Conservation (phyloP, 2,888 invertebrate genomes). For the Plebejus melissa region DNA sequence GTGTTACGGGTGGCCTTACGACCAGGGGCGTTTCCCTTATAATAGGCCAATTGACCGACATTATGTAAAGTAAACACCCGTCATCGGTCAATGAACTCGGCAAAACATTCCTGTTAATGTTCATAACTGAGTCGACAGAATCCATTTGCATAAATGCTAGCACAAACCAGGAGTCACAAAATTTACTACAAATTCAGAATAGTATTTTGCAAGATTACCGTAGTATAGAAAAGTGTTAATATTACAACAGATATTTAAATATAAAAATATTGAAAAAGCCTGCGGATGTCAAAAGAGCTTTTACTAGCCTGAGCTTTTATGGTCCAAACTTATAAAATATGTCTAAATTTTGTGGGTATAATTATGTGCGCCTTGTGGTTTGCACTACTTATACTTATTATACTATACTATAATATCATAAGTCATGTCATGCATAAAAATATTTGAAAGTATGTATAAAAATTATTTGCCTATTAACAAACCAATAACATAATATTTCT, state of each 20-base stretch:
- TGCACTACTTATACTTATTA: no score
- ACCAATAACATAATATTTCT: background rate
- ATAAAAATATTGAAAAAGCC: background rate
- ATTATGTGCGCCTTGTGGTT: no score
- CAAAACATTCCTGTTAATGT: slow-evolving; percentile 18
- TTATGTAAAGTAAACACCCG: slow-evolving; percentile 56
- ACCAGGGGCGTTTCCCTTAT: slow-evolving; percentile 48
- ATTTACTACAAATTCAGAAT: background rate
- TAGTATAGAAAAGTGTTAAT: background rate
- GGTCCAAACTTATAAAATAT: no score
- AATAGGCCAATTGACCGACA: slow-evolving; percentile 76
- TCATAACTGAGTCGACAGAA: background rate
- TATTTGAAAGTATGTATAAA: background rate
- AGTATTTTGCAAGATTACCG: background rate
- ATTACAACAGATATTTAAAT: background rate
- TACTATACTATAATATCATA: no score
- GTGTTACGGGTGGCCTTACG: slow-evolving; percentile 24
- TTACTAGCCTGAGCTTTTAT: no score
- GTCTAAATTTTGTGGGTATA: no score
- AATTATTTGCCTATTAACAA: background rate
- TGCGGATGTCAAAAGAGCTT: no score
- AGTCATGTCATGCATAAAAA: no score
- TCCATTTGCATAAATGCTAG: background rate
- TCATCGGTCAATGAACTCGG: slow-evolving; percentile 29
- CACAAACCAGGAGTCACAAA: background rate